Conservation (phyloP, 2,113 vertebrate genomes). For the Malurus elegans region DNA sequence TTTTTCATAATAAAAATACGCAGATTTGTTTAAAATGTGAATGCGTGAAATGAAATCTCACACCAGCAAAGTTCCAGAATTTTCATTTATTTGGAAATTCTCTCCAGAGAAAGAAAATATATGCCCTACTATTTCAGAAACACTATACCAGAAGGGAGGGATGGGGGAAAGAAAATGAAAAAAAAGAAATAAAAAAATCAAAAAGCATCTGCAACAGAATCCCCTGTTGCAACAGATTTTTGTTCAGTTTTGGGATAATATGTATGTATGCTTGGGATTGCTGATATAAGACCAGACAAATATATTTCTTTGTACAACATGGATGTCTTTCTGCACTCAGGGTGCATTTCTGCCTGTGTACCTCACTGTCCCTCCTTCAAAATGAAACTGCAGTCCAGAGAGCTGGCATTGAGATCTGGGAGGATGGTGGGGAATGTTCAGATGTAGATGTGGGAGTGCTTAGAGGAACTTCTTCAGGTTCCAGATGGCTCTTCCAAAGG, state of each 20-base stretch:
- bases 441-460: background rate
- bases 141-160: rapidly evolving
- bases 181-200: background rate
- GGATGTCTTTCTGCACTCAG: background rate
- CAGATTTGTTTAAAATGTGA: constrained; percentile 22
- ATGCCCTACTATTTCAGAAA: background rate
- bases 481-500: background rate
- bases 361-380: background rate
- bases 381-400: background rate
- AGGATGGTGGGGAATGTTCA: background rate
- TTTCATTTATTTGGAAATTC: background rate
- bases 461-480: rapidly evolving
- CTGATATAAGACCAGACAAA: background rate
- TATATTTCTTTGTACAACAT: background rate
- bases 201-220: background rate
- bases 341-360: background rate
- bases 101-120: background rate
- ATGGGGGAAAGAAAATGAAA: background rate
- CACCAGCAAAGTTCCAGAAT: background rate
- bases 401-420: background rate
- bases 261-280: background rate
- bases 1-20: constrained; percentile 1
- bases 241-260: background rate
- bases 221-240: background rate
- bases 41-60: background rate